A percentile compares a stretch with the other conserved stretches of the same genome.
Evolutionary conservation across 2,888 invertebrate species (phyloP).

Genomic region (Hemithea aestivaria): DNA sequence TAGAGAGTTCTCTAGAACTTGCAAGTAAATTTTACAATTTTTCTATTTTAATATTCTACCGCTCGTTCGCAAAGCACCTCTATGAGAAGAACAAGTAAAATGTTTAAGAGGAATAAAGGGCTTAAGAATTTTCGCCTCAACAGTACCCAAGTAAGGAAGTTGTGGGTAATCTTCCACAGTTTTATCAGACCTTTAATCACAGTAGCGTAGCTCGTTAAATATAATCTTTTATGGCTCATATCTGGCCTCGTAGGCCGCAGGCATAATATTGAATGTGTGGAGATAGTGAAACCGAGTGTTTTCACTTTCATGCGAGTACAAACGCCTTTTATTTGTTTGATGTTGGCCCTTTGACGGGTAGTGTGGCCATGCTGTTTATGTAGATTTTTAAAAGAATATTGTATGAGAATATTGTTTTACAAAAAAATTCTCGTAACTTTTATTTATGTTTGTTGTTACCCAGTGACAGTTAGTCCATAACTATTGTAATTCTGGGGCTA

Average conservation of each 20-base stretch:
- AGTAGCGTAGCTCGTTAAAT: conserved; percentile 22
- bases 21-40: too few species aligned
- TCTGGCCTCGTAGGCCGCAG: conserved; percentile 13
- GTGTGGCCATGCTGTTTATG: conserved; percentile 26
- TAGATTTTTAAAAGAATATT: background rate
- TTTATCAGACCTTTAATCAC: conserved; percentile 26
- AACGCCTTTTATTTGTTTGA: conserved; percentile 40
- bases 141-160: conserved; percentile 4
- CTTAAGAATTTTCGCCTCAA: too few species aligned
- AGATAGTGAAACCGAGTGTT: conserved; percentile 46
- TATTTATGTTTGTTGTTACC: too few species aligned
- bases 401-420: too few species aligned
- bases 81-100: too few species aligned
- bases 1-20: too few species aligned
- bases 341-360: conserved; percentile 37
- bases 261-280: conserved; percentile 9
- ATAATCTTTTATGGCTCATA: conserved; percentile 22
- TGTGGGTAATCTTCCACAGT: conserved; percentile 14
- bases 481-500: too few species aligned
- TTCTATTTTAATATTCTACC: too few species aligned
- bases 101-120: too few species aligned
- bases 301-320: conserved; percentile 61
- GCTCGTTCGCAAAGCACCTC: too few species aligned
- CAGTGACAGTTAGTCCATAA: too few species aligned
- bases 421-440: too few species aligned